phyloP scores from a whole-genome alignment of 2,888 invertebrate genomes.

The Atrina japonica region DNA sequence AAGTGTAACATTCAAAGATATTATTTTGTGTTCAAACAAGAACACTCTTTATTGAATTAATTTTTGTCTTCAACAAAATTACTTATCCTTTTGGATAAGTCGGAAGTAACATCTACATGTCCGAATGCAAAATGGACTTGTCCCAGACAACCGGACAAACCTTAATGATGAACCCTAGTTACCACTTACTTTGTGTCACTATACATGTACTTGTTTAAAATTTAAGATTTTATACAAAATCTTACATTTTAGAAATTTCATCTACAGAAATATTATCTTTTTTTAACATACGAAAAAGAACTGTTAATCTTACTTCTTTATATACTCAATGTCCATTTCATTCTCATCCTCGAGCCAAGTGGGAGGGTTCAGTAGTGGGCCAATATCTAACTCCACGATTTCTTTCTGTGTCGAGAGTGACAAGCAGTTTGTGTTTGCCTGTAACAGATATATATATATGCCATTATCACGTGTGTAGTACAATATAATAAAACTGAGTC shows the following conservation, averaged over 20 bases:
- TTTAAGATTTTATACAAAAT: background rate
- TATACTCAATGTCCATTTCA: slow-evolving; percentile 91
- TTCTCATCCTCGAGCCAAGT: slow-evolving; percentile 98
- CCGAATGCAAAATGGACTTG: too few species aligned
- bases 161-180: too few species aligned
- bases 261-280: background rate
- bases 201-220: too few species aligned
- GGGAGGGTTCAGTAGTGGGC: slow-evolving; percentile 90
- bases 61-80: too few species aligned
- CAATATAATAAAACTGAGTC: background rate
- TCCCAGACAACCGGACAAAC: too few species aligned
- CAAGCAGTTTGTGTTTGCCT: slow-evolving; percentile 82
- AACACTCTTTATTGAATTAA: too few species aligned
- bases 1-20: too few species aligned
- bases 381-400: slow-evolving; percentile 98
- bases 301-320: slow-evolving; percentile 81
- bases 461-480: slow-evolving; percentile 3
- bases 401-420: slow-evolving; percentile 97
- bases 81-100: too few species aligned
- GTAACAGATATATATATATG: slow-evolving; percentile 23
- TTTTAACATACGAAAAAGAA: background rate
- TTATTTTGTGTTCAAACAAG: too few species aligned
- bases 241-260: background rate
- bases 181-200: too few species aligned
- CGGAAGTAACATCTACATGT: too few species aligned